A percentile compares a stretch with the other conserved stretches of the same genome.
Evolutionary conservation across 2,797 vertebrate species (phyloP).

Genomic region (Dipus sagitta): DNA sequence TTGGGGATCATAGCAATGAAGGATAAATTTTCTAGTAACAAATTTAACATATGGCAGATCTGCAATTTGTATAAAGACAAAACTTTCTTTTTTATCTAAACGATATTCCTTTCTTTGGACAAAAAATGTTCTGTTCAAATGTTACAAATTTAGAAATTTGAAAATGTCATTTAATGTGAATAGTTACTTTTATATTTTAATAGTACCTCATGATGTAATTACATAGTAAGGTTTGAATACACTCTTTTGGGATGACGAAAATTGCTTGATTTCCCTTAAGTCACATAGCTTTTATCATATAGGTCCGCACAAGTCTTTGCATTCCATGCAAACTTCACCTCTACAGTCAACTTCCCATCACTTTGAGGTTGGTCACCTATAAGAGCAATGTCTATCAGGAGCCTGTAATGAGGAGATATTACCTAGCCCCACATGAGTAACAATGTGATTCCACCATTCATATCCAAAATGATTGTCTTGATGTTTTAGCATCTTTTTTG

Average conservation of each 20-base stretch:
- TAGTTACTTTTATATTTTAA: background rate
- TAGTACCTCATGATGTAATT: background rate
- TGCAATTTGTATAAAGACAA: background rate
- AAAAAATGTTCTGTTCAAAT: background rate
- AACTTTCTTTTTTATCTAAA: background rate
- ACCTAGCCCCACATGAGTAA: too few species aligned
- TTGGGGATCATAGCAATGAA: background rate
- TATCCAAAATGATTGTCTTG: background rate
- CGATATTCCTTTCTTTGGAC: background rate
- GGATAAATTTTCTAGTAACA: too few species aligned
- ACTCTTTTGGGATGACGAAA: background rate
- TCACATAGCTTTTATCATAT: background rate
- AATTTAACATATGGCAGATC: too few species aligned
- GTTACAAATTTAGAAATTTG: too few species aligned
- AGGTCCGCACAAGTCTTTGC: background rate
- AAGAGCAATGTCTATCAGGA: too few species aligned
- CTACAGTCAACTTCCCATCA: background rate
- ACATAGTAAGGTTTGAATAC: background rate
- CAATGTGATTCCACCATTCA: background rate
- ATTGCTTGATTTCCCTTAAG: background rate
- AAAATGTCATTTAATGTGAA: too few species aligned
- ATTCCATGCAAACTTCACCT: background rate
- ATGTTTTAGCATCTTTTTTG: conserved; percentile 52
- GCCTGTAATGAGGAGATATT: too few species aligned
- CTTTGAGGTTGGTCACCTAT: too few species aligned